Percentiles rank a stretch among this genome's conserved stretches.
phyloP scores from a whole-genome alignment of 2,797 vertebrate species.

The Microtus agrestis region DNA sequence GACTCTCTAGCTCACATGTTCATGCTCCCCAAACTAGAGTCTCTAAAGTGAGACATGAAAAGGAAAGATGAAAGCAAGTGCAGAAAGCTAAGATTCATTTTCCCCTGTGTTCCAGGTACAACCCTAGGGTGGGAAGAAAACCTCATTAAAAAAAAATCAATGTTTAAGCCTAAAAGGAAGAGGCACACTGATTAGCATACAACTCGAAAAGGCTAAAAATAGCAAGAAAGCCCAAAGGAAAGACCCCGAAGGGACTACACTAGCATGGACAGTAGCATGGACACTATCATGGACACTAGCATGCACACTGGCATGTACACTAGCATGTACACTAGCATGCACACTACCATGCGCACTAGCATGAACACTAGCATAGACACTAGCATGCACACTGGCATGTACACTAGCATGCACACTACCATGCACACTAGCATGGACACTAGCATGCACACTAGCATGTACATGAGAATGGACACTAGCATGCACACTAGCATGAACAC shows the following conservation, averaged over 20 bases:
- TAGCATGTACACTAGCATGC: accelerated
- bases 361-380: too few species aligned
- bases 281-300: not conserved
- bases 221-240: not conserved
- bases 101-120: not conserved
- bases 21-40: not conserved
- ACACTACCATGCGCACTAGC: not conserved
- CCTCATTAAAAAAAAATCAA: not conserved
- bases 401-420: too few species aligned
- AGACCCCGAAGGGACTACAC: not conserved
- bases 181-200: not conserved
- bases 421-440: too few species aligned
- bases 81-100: not conserved
- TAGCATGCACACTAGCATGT: too few species aligned
- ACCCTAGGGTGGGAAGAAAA: not conserved
- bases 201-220: not conserved
- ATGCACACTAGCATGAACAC: not conserved
- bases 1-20: not conserved
- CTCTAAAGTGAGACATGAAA: not conserved
- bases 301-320: not conserved
- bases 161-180: slow-evolving; percentile 5
- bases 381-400: not conserved
- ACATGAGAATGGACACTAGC: not conserved
- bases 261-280: too few species aligned
- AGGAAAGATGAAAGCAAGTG: not conserved